Evolutionary conservation across 2,113 vertebrate genomes (phyloP), one percentile per base, ranked within the genome.

Genomic region (Brachyhypopomus occidentalis): DNA sequence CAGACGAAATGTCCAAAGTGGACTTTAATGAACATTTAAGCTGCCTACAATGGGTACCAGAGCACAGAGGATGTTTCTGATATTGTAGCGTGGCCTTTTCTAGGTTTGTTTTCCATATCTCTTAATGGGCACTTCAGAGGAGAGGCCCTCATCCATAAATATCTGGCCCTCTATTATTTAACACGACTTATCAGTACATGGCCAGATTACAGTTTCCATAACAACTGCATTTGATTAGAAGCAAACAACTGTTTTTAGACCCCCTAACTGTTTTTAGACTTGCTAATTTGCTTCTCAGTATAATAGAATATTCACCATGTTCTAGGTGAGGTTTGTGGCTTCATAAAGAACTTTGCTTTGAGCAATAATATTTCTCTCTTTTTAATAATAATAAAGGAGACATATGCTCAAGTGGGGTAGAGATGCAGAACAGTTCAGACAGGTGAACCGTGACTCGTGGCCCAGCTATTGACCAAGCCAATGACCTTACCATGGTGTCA

Each of bases 141-240:
- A 88, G 83, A 77, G 72, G 36, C 83, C 58, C 72, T 72, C 72
- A 64, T 86, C 72, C 80, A 86, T 85, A 85, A 85, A 88, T 86
- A 88, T 75, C 83, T 77, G 56, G 71, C 72, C 73, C 75, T 58
- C 66, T 81, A 69, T 80, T 86, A 84, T 88, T 84, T 80, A 62
- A 45, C 59, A 7, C 52, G 59, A 81, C 64, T 81, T 69, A 83
- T 81, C 71, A 73, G 78, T 34, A 59, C 56, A 73, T 23, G 22
- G n/a, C 55, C 36, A 83, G 81, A 78, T 85, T 74, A 77, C 45
- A 0, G 69, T 83, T 79, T 48, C 83, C 85, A 86, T 58, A 66
- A 81, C 52, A 88, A 86, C 87, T 52, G 34, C 75, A 30, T 77
- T 60, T 69, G 66, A 69, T 78, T 67, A 80, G 59, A 64, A 66